Evolutionary conservation across 2,113 vertebrate species (phyloP), one percentile per base, ranked within the genome.

Genomic region (Dipodomys ordii): DNA sequence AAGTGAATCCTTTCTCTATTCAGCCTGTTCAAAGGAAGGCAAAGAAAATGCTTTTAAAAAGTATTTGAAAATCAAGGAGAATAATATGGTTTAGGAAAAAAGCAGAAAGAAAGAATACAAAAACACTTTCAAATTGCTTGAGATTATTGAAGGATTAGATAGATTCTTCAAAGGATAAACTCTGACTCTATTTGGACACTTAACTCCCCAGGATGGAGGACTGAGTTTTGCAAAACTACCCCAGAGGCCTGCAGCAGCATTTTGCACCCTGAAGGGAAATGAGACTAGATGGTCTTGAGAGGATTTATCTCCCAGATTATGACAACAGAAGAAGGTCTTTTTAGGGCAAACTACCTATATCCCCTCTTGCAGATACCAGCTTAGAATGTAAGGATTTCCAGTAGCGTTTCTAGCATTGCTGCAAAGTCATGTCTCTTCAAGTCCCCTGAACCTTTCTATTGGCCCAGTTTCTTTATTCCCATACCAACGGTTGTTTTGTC

Each of bases 401-500:
- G 23, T 22, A 28, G 67, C 46, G 19, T 69, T 89, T 72, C 60
- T 64, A 78, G 49, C 77, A 57, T 15, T 57, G 27, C 23, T 81
- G 76, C 49, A 62, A 83, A 86, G 39, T 2, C 62, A 76, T 16
- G 39, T 7, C 46, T 92, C 60, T 49, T 49, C 12, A 49, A 11
- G 49, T 49, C 9, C 9, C 49, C 8, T 16, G 69, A 20, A 30
- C 16, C 49, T 71, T 81, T 91, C 35, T 30, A 95, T 9, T 18
- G 76, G 32, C 46, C 57, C 0, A 4, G 89, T 82, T 76, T 73
- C 85, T 78, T 92, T 74, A 94, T 74, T 23, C 19, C 32, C 60
- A 87, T 67, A 95, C 94, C 64, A 88, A 90, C 39, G n/a, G 69
- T 35, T 83, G 19, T 15, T 95, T 90, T 23, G 53, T 57, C 53